phyloP scores from a whole-genome alignment of 2,113 vertebrate genomes.

The Clinocottus analis region DNA sequence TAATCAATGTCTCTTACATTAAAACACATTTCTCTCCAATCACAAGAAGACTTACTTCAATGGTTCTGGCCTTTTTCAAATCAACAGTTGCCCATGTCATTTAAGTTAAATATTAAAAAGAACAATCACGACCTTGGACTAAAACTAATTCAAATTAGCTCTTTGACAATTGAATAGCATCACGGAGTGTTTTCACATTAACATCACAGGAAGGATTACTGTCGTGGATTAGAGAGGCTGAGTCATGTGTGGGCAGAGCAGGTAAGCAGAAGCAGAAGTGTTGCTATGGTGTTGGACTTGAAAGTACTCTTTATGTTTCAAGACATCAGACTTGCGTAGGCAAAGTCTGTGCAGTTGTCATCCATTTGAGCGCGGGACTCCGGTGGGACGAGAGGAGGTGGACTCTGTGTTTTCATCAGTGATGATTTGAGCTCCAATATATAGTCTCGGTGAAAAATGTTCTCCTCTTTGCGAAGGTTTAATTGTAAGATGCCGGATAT shows the following conservation, averaged over 20 bases:
- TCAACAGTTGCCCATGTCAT: not conserved
- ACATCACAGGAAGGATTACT: slow-evolving; percentile 58
- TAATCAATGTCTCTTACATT: too few species aligned
- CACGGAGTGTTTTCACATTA: slow-evolving; percentile 40
- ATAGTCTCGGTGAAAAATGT: not conserved
- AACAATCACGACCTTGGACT: not conserved
- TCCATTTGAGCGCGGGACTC: slow-evolving; percentile 44
- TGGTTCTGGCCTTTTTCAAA: not conserved
- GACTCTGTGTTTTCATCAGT: not conserved
- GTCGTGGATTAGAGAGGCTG: slow-evolving; percentile 63
- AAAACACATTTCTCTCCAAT: not conserved
- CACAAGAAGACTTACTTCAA: not conserved
- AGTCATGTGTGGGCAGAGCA: slow-evolving; percentile 75
- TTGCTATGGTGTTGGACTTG: slow-evolving; percentile 77
- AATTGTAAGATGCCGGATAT: not conserved
- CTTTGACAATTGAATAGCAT: slow-evolving; percentile 19
- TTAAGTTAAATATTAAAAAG: not conserved
- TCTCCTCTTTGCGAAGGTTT: not conserved
- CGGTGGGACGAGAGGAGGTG: not conserved
- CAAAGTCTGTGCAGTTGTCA: slow-evolving; percentile 67
- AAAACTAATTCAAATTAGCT: slow-evolving; percentile 3
- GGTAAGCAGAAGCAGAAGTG: slow-evolving; percentile 69
- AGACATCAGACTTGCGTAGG: slow-evolving; percentile 74
- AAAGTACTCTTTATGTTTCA: slow-evolving; percentile 75
- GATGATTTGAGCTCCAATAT: not conserved